Conservation (phyloP, 2,113 vertebrate species). For the Pogonocichla stellata region DNA sequence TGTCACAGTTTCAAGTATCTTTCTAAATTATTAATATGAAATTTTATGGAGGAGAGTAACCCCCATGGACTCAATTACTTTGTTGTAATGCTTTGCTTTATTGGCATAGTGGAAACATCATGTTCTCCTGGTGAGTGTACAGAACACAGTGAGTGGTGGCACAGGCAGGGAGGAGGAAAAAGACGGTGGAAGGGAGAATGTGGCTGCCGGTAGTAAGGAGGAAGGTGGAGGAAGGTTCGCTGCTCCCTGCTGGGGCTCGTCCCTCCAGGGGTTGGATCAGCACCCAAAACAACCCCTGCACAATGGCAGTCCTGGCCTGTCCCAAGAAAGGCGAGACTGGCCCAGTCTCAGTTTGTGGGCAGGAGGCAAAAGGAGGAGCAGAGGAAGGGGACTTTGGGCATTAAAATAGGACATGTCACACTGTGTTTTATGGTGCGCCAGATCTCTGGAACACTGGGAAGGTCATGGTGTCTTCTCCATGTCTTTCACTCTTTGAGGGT, state of each 20-base stretch:
- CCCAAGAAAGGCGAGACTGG: background rate
- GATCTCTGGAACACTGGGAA: background rate
- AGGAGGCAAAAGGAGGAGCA: background rate
- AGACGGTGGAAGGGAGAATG: too few species aligned
- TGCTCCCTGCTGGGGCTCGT: rapidly evolving
- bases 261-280: rapidly evolving
- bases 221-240: background rate
- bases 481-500: background rate
- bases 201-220: too few species aligned
- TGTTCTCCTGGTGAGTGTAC: rapidly evolving
- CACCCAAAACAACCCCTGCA: rapidly evolving
- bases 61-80: background rate
- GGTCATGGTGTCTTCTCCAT: rapidly evolving
- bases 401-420: rapidly evolving
- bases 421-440: background rate
- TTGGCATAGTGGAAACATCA: rapidly evolving
- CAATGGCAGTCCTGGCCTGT: rapidly evolving
- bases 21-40: background rate
- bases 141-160: rapidly evolving
- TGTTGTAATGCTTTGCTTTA: rapidly evolving
- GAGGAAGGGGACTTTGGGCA: background rate
- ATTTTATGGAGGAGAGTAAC: background rate
- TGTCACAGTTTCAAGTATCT: background rate
- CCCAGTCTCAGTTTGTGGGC: rapidly evolving
- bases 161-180: too few species aligned